Evolutionary conservation across 1,140 invertebrate species (phyloP).

Genomic region (Orius insidiosus): DNA sequence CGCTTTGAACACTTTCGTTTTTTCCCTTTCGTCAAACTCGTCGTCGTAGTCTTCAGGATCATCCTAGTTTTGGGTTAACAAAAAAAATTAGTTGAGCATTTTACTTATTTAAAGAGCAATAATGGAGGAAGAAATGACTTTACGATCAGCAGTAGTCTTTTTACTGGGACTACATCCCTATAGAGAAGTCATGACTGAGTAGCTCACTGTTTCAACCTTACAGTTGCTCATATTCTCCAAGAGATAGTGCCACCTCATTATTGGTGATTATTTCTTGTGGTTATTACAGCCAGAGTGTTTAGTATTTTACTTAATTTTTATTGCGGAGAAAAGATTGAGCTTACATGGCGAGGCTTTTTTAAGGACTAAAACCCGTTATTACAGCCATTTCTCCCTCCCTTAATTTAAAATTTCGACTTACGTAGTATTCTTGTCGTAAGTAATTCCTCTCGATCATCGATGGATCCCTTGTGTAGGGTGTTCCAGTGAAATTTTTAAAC

Average conservation of each 20-base stretch:
- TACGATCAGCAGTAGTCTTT: too few relatives aligned
- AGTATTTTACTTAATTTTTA: background rate
- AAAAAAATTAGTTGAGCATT: too few relatives aligned
- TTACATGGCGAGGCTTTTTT: too few relatives aligned
- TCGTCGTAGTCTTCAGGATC: conserved; percentile 1
- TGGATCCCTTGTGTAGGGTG: conserved; percentile 34
- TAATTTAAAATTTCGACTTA: conserved; percentile 5
- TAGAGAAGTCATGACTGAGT: background rate
- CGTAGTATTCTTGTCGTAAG: conserved; percentile 15
- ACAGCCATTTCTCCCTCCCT: too few relatives aligned
- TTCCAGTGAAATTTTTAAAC: conserved; percentile 27
- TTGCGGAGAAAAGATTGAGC: conserved; percentile 2
- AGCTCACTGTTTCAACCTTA: background rate
- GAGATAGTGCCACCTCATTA: too few relatives aligned
- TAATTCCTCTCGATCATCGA: conserved; percentile 16
- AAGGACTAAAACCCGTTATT: too few relatives aligned
- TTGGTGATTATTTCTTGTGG: background rate
- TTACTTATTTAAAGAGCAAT: too few relatives aligned
- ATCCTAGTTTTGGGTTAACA: background rate
- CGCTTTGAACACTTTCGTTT: background rate
- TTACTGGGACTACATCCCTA: too few relatives aligned
- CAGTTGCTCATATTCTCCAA: too few relatives aligned
- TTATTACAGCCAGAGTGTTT: background rate
- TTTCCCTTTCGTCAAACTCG: background rate
- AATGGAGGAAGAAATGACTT: too few relatives aligned